Evolutionary conservation across 1,140 invertebrate genomes (phyloP).

Genomic region (Mizuhopecten yessoensis): DNA sequence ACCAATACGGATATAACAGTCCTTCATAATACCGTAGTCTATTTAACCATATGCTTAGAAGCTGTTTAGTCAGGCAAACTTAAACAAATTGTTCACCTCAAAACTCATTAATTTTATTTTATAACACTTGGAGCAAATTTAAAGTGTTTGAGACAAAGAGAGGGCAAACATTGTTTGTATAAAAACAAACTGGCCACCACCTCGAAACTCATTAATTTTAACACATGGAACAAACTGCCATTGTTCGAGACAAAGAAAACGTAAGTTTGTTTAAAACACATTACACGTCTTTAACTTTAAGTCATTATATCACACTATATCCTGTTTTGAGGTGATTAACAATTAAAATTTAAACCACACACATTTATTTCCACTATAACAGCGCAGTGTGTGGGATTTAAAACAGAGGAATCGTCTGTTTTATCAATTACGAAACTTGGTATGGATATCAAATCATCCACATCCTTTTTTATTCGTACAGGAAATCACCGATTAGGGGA

Average conservation of each 20-base stretch:
- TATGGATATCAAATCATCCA: no score
- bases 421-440: no score
- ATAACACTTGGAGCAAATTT: not conserved
- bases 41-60: not conserved
- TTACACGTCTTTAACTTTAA: no score
- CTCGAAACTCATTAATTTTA: not conserved
- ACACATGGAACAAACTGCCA: not conserved
- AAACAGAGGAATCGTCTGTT: not conserved
- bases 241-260: not conserved
- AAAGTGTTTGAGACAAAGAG: not conserved
- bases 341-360: not conserved
- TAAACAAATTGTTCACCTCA: not conserved
- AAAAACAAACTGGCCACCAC: not conserved
- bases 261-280: not conserved
- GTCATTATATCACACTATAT: not conserved
- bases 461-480: no score
- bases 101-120: not conserved
- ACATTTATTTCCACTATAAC: not conserved
- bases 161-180: not conserved
- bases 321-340: slow-evolving; percentile 7
- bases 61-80: not conserved
- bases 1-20: not conserved
- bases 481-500: no score
- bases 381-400: not conserved
- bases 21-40: not conserved